A percentile compares a stretch with the other conserved stretches of the same genome.
Conservation (phyloP, 2,888 invertebrate species). For the Troilus luridus region DNA sequence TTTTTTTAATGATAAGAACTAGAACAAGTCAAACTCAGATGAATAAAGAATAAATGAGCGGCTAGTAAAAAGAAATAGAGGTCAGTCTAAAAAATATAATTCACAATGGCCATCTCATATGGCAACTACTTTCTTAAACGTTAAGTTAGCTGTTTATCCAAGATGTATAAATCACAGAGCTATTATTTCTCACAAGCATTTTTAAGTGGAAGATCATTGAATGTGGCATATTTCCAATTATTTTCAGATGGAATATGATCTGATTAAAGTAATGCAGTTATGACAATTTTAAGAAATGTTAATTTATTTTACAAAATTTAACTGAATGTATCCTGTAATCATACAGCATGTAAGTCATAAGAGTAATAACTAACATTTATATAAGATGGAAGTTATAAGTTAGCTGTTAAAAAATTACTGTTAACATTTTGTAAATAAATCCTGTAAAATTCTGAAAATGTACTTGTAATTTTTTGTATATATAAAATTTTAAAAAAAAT, state of each 20-base stretch:
- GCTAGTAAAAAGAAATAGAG: too few species aligned
- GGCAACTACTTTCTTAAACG: neutral
- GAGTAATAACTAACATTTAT: neutral
- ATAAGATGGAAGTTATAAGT: slow-evolving; percentile 13
- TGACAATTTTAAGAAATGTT: neutral
- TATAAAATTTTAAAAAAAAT: neutral
- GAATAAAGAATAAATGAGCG: too few species aligned
- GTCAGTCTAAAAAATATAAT: too few species aligned
- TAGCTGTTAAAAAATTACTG: slow-evolving; percentile 15
- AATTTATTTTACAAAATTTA: neutral
- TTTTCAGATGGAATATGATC: neutral
- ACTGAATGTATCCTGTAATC: slow-evolving; percentile 8
- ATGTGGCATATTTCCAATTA: neutral
- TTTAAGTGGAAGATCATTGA: neutral
- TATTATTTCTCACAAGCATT: neutral
- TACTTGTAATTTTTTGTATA: slow-evolving; percentile 30
- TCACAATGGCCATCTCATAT: neutral
- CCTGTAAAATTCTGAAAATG: slow-evolving; percentile 29
- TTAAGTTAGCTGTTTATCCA: too few species aligned
- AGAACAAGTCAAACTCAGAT: too few species aligned
- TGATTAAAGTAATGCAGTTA: neutral
- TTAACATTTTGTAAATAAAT: slow-evolving; percentile 28
- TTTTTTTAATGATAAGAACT: too few species aligned
- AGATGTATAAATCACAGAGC: too few species aligned
- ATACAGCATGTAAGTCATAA: neutral